A percentile compares a stretch with the other conserved stretches of the same genome.
phyloP scores from a whole-genome alignment of 1,140 invertebrate genomes.

The Lepidotrigona ventralis region DNA sequence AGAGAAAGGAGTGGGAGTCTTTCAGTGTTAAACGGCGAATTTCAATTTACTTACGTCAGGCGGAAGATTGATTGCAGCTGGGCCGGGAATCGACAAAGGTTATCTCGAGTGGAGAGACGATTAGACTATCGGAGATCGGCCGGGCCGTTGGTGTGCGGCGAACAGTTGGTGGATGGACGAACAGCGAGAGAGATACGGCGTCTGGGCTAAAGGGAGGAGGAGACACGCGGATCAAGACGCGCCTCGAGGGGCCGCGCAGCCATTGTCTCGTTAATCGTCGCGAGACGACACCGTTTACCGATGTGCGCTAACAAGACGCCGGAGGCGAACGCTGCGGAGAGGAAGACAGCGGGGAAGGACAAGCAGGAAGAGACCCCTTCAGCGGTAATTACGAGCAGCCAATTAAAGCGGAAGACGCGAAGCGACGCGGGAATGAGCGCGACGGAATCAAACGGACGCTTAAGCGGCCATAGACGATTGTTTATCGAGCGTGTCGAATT shows the following conservation, averaged over 20 bases:
- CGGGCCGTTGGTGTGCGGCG: background rate
- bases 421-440: constrained; percentile 22
- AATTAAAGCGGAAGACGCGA: constrained; percentile 62
- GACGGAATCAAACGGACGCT: constrained; percentile 50
- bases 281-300: constrained; percentile 60
- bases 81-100: constrained; percentile 23
- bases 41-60: constrained; percentile 36
- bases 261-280: constrained; percentile 61
- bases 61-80: constrained; percentile 34
- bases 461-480: constrained; percentile 45
- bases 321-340: background rate
- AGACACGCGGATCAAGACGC: constrained; percentile 46
- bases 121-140: constrained; percentile 22
- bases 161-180: background rate
- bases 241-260: constrained; percentile 33
- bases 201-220: constrained; percentile 43
- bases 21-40: constrained; percentile 1
- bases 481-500: constrained; percentile 52
- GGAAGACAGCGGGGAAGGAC: background rate
- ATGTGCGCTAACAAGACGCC: constrained; percentile 52
- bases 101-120: constrained; percentile 23
- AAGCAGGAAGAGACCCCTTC: constrained; percentile 26
- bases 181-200: constrained; percentile 25
- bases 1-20: too few species aligned
- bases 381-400: constrained; percentile 59